phyloP scores from a whole-genome alignment of 2,797 vertebrate genomes.

The Lemur catta region DNA sequence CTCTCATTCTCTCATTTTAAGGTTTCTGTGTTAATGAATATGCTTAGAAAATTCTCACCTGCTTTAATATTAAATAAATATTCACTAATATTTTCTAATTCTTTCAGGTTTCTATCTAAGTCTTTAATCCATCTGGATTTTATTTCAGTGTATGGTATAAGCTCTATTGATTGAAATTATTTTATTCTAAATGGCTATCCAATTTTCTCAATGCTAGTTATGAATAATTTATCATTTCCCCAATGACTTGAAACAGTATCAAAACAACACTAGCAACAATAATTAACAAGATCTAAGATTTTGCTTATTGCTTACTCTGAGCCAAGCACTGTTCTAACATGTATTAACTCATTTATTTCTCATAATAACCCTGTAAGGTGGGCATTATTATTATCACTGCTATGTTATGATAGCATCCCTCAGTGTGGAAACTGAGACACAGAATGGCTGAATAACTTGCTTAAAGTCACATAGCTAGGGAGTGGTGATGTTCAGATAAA shows the following conservation, averaged over 20 bases:
- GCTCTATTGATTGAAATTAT: background rate
- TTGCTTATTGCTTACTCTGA: background rate
- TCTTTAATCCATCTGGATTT: conserved; percentile 28
- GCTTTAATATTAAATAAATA: background rate
- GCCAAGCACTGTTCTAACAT: background rate
- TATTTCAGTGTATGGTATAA: background rate
- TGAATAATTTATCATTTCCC: background rate
- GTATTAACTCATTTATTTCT: background rate
- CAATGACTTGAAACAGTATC: background rate
- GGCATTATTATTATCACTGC: background rate
- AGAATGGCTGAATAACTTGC: background rate
- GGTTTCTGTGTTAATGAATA: background rate
- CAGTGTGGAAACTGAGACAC: background rate
- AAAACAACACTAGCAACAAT: background rate
- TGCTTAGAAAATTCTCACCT: background rate
- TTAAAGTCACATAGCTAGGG: background rate
- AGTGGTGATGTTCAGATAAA: background rate
- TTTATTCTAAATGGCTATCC: background rate
- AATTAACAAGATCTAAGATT: background rate
- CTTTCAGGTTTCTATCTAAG: background rate
- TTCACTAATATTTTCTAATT: conserved; percentile 1
- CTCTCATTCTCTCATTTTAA: background rate
- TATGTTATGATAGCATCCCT: background rate
- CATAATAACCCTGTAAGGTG: background rate
- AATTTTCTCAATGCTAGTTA: background rate